Evolutionary conservation across 2,888 invertebrate genomes (phyloP), one percentile per base, ranked within the genome.

Genomic region (Congeria kusceri): DNA sequence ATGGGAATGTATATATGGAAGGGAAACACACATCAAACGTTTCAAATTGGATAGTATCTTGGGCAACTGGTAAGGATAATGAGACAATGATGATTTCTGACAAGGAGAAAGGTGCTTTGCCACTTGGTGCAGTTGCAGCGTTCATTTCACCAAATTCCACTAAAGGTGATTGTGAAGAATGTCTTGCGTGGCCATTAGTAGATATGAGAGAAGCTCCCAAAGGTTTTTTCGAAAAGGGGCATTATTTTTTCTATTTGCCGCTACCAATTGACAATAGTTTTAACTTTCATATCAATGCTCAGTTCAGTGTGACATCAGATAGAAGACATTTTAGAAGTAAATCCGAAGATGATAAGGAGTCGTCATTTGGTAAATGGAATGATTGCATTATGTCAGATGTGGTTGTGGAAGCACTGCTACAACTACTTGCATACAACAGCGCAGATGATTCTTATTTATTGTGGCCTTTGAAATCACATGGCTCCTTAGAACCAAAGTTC

Each of bases 251-350:
- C 49, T 87, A 82, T 53, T 75, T 87, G 13, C 92, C 92, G 0
- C 81, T 92, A 9, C 91, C 92, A 23, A 77, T 90, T 7, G 73
- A 71, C 27, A 85, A 85, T 27, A 75, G 78, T 2, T 84, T 92
- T 23, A 89, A 90, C 5, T 84, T 92, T 27, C 91, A 92, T 71
- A 72, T 92, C 9, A 92, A 92, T 68, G n/a, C n/a, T n/a, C n/a
- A n/a, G n/a, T n/a, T n/a, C n/a, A n/a, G n/a, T n/a, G n/a, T n/a
- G n/a, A n/a, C n/a, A n/a, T n/a, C n/a, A n/a, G n/a, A n/a, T n/a
- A n/a, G n/a, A n/a, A n/a, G n/a, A n/a, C n/a, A n/a, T n/a, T n/a
- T n/a, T n/a, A n/a, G n/a, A n/a, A n/a, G n/a, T n/a, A n/a, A n/a
- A n/a, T n/a, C n/a, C n/a, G n/a, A n/a, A n/a, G n/a, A n/a, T n/a